A percentile compares a stretch with the other conserved stretches of the same genome.
Conservation (phyloP, 2,888 invertebrate species). For the Ischnura elegans region DNA sequence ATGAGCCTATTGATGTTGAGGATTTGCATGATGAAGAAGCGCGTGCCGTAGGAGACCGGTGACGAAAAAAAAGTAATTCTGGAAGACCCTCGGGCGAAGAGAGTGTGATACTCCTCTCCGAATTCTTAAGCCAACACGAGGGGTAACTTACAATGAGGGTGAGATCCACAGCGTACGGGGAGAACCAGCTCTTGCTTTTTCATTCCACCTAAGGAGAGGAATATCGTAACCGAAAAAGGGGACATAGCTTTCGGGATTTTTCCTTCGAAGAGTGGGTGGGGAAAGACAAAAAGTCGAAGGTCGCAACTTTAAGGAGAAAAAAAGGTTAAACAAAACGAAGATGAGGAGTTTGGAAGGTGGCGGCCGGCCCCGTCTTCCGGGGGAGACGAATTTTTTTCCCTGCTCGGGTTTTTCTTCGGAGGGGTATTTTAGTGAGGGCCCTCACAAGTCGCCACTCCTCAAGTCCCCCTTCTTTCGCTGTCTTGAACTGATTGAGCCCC, state of each 20-base stretch:
- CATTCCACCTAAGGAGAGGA: neutral
- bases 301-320: conserved; percentile 56
- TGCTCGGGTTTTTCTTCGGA: neutral
- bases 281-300: neutral
- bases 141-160: neutral
- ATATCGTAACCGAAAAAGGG: neutral
- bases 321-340: conserved; percentile 50
- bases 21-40: neutral
- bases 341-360: conserved; percentile 9
- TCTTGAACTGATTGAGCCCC: conserved; percentile 13
- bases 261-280: neutral
- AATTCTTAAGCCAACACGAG: neutral
- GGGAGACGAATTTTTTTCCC: neutral
- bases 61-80: neutral
- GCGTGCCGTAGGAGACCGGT: neutral
- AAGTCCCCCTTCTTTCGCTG: neutral
- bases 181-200: neutral
- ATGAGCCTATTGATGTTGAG: too few species aligned
- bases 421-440: neutral
- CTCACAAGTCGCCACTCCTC: neutral
- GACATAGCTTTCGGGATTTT: neutral
- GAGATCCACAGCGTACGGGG: neutral
- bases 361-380: too few species aligned
- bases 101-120: neutral
- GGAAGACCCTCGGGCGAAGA: neutral